Evolutionary conservation across 2,113 vertebrate genomes (phyloP).

Genomic region (Plecturocebus donacophilus): DNA sequence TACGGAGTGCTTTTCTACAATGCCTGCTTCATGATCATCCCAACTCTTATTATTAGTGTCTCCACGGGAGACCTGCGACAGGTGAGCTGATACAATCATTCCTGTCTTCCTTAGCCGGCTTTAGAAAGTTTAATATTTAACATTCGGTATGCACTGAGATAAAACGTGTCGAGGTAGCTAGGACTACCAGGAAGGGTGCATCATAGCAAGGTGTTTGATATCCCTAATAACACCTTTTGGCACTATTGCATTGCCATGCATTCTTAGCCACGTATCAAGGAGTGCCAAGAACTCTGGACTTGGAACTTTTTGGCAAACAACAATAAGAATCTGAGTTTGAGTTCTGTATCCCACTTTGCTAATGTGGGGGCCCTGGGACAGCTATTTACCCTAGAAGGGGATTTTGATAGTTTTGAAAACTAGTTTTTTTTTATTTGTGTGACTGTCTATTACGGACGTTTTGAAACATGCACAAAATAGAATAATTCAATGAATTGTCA

Average conservation of each 20-base stretch:
- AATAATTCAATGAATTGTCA: background rate
- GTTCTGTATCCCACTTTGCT: background rate
- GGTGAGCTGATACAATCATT: conserved; percentile 79
- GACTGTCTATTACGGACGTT: background rate
- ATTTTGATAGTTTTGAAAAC: background rate
- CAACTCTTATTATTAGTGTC: conserved; percentile 88
- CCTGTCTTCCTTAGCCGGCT: background rate
- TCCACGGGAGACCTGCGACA: conserved; percentile 91
- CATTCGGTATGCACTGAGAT: background rate
- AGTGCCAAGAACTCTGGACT: background rate
- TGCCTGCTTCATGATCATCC: conserved; percentile 92
- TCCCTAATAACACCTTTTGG: background rate
- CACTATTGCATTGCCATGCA: background rate
- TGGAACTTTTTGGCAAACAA: background rate
- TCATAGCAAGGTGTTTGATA: background rate
- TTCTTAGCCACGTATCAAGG: background rate
- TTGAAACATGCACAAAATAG: background rate
- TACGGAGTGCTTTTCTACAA: conserved; percentile 97
- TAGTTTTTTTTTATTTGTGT: background rate
- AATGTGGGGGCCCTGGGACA: background rate
- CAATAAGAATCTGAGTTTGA: background rate
- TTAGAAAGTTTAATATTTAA: background rate
- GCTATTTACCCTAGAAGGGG: background rate
- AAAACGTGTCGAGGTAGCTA: background rate
- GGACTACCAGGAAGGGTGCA: background rate